Percentiles rank a stretch among this genome's conserved stretches.
Evolutionary conservation across 2,113 vertebrate species (phyloP).

Genomic region (Diadophis punctatus): DNA sequence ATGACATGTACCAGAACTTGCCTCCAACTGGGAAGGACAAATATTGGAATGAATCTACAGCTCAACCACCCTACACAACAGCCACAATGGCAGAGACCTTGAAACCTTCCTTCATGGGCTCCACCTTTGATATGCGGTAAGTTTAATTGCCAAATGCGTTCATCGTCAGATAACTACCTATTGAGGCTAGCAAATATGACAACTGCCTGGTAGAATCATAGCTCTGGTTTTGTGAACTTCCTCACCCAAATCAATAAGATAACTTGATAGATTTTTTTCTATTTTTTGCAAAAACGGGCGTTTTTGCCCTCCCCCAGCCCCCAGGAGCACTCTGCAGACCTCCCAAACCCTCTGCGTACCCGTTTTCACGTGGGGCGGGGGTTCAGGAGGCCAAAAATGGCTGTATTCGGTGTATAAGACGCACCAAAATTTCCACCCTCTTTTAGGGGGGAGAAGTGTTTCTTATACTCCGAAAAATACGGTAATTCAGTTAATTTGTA

Average conservation of each 20-base stretch:
- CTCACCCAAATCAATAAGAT: background rate
- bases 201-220: background rate
- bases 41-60: conserved; percentile 76
- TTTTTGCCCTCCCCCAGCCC: too few species aligned
- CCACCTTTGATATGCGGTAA: conserved; percentile 83
- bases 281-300: too few species aligned
- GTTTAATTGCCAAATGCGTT: background rate
- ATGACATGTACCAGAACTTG: conserved; percentile 86
- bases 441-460: too few species aligned
- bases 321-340: too few species aligned
- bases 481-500: background rate
- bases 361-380: too few species aligned
- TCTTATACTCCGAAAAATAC: too few species aligned
- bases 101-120: conserved; percentile 79
- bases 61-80: conserved; percentile 72
- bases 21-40: conserved; percentile 74
- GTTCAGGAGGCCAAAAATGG: too few species aligned
- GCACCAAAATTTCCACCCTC: too few species aligned
- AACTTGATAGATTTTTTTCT: too few species aligned
- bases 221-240: background rate
- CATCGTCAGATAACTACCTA: background rate
- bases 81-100: conserved; percentile 71
- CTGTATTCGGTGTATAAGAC: too few species aligned
- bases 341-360: too few species aligned
- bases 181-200: background rate